Evolutionary conservation across 2,113 vertebrate species (phyloP), one percentile per base, ranked within the genome.

Genomic region (Lynx canadensis): DNA sequence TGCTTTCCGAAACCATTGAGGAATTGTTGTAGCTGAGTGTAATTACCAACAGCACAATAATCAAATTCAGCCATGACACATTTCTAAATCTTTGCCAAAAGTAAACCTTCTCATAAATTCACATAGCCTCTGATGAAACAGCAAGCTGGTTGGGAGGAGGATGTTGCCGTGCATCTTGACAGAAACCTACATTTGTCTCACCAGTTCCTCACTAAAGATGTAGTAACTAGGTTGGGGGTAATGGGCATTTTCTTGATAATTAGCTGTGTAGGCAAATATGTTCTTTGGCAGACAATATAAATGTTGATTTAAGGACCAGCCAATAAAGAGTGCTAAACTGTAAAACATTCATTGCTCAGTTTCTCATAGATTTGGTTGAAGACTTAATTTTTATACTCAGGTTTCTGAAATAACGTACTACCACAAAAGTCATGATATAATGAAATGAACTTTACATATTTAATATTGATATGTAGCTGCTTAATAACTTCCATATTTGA

Each of bases 41-140:
- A 94, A 96, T 79, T 83, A 94, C 89, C 33, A 80, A 23, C 2
- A 94, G 81, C 33, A 91, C 7, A 96, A 79, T 82, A 96, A 95
- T 1, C 60, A 89, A 78, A 76, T 3, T 2, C 33, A 1, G 63
- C 11, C 87, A 97, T 18, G 76, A 97, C 79, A 89, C 16, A 52
- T 91, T 98, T 97, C 96, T 93, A 89, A 98, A 33, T 82, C 78
- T 85, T 91, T 96, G 91, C 52, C 96, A 74, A 45, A 95, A 79
- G 23, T 84, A 82, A 48, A 27, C 33, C 0, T 0, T 0, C 68
- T 88, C 38, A 48, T 89, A 71, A 94, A 96, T 81, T 97, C 66
- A 18, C 63, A 57, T 9, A 78, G 90, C 15, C 48, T 80, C 65
- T 48, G 10, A 76, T 45, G 1, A n/a, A 97, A 82, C 7, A 69